Evolutionary conservation across 2,797 vertebrate genomes (phyloP).

Genomic region (Coluber constrictor): DNA sequence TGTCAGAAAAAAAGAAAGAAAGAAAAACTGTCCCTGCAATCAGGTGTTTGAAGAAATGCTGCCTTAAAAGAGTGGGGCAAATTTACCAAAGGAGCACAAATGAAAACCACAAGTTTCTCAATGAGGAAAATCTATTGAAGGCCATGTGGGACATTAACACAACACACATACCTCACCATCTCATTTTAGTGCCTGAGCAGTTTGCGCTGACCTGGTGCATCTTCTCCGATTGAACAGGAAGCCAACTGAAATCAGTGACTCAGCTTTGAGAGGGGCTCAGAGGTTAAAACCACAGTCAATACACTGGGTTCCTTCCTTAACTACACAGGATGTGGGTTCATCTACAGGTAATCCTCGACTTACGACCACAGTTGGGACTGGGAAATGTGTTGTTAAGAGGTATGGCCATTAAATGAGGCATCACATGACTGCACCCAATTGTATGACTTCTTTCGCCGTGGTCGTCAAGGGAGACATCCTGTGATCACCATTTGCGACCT

Average conservation of each 20-base stretch:
- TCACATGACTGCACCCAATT: too few relatives aligned
- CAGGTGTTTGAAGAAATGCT: neutral
- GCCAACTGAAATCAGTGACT: neutral
- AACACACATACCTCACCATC: neutral
- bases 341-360: neutral
- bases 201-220: neutral
- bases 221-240: neutral
- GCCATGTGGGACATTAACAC: neutral
- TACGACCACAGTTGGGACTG: too few relatives aligned
- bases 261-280: neutral
- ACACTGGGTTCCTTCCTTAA: neutral
- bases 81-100: neutral
- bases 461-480: too few relatives aligned
- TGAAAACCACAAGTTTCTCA: neutral
- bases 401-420: too few relatives aligned
- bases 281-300: neutral
- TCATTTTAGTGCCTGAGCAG: neutral
- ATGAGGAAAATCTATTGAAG: neutral
- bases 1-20: neutral
- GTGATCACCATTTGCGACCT: too few relatives aligned
- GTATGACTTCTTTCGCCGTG: too few relatives aligned
- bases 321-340: neutral
- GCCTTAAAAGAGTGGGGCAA: neutral
- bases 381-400: too few relatives aligned
- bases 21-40: neutral